phyloP scores from a whole-genome alignment of 2,888 invertebrate genomes.

The Apamea monoglypha region DNA sequence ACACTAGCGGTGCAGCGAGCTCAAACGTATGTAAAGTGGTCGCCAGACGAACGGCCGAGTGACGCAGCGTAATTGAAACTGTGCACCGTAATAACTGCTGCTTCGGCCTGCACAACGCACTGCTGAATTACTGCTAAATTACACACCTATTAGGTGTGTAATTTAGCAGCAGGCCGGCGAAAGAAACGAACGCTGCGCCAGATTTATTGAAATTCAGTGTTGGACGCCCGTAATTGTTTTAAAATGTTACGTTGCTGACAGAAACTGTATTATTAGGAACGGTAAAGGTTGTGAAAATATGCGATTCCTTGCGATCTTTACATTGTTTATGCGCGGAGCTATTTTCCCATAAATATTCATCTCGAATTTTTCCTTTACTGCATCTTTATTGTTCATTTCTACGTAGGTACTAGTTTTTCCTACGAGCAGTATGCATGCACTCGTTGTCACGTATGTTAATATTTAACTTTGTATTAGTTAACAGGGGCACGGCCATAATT shows the following conservation, averaged over 20 bases:
- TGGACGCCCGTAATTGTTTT: constrained; percentile 58
- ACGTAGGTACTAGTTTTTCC: constrained; percentile 3
- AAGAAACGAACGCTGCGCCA: constrained; percentile 50
- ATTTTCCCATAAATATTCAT: constrained; percentile 24
- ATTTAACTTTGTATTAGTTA: constrained; percentile 35
- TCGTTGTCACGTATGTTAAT: constrained; percentile 25
- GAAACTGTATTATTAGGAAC: constrained; percentile 54
- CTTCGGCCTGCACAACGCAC: constrained; percentile 59
- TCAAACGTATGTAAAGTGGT: constrained; percentile 63
- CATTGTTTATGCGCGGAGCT: constrained; percentile 29
- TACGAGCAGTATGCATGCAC: background rate
- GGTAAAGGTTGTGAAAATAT: constrained; percentile 32
- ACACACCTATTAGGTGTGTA: constrained; percentile 62
- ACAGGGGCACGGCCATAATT: constrained; percentile 33
- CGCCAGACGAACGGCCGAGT: constrained; percentile 49
- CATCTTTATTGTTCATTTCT: constrained; percentile 4
- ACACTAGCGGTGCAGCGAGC: constrained; percentile 13
- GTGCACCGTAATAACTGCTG: constrained; percentile 59
- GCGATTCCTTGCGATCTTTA: constrained; percentile 39
- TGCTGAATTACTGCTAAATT: constrained; percentile 64
- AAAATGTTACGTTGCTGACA: constrained; percentile 51
- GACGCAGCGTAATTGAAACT: constrained; percentile 66
- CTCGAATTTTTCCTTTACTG: background rate
- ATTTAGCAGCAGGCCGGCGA: too few species aligned
- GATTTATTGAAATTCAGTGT: constrained; percentile 58